These are phyloP conservation scores for Mellivora capensis DNA, from an alignment of 2,113 vertebrate genomes.

Conservation along the genomic window DNA sequence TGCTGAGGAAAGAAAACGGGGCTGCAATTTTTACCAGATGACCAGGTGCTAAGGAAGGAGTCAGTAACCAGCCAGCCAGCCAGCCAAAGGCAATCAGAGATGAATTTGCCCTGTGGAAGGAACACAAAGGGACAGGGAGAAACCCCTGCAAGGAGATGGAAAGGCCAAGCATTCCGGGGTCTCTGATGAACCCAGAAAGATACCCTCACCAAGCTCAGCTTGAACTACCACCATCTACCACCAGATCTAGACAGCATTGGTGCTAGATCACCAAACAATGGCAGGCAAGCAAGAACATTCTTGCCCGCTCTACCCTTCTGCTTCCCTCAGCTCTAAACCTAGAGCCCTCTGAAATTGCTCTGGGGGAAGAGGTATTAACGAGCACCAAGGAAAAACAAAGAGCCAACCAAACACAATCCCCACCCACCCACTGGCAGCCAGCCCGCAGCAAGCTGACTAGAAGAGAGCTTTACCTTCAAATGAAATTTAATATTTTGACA, in stretches of 20 bases:
- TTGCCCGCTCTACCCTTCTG: not conserved
- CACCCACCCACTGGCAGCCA: not conserved
- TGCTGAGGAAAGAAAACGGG: not conserved
- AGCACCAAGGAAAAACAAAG: not conserved
- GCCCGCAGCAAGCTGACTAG: not conserved
- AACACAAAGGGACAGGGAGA: not conserved
- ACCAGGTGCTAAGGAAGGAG: not conserved
- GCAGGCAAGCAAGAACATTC: not conserved
- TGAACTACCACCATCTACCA: not conserved
- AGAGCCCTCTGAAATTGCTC: not conserved
- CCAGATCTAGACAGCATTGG: not conserved
- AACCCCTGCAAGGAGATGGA: not conserved
- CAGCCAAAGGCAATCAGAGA: not conserved
- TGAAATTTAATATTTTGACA: slow-evolving; percentile 29
- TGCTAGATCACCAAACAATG: not conserved
- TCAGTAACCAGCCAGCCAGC: not conserved
- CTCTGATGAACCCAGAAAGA: not conserved
- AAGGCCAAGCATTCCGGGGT: not conserved
- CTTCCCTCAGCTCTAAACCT: not conserved
- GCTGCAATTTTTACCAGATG: not conserved
- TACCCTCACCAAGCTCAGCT: not conserved
- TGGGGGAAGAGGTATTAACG: not conserved
- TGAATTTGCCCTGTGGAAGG: not conserved
- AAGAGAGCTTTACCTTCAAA: not conserved
- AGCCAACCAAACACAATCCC: not conserved